Base-by-base conservation (phyloP, 2,113 vertebrate species). In the Puntigrus tetrazona region DNA sequence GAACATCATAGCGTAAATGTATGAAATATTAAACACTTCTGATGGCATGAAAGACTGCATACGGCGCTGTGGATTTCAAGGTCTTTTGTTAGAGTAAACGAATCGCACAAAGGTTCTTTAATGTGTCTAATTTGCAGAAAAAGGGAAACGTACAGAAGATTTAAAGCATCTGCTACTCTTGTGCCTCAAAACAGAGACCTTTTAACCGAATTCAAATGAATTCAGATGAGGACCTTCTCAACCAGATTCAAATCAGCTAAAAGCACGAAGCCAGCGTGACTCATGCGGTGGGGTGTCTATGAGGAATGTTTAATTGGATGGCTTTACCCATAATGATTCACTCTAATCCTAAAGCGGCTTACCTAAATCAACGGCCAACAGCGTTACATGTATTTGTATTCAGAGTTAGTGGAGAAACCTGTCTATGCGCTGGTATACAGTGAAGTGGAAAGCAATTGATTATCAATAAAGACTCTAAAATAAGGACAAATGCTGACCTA, bases 241-340 rank as follows among this genome's bases (percentile, higher is more conserved):
- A 31, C 38, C 65, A 72, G 76, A 86, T 86, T 76, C 47, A 88
- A 90, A 90, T 88, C 67, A 87, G 77, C 81, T 87, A 88, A 90
- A 89, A 89, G 84, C 67, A 81, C 43, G 7, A 72, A 76, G 78
- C 84, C 45, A 59, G 14, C 69, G 16, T 82, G 73, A 84, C 80
- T 31, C 7, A 47, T 81, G 22, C 57, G 74, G 83, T 83, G 82
- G 76, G 82, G 84, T 88, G 81, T 86, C 81, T 89, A 85, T 73
- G 43, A 80, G 22, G 70, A 81, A 57, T 79, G 76, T 59, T 57
- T 43, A 77, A 79, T 57, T 29, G 55, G 63, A 85, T 73, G 20
- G 50, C 43, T 82, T 82, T 27, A 41, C 29, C 31, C 52, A 82
- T 85, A 82, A 85, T 70, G 31, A 82, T 65, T 78, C 10, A 67